A percentile compares a stretch with the other conserved stretches of the same genome.
These are phyloP conservation scores for Octomys mimax DNA, from an alignment of 2,797 vertebrate species.

Conservation along the genomic window DNA sequence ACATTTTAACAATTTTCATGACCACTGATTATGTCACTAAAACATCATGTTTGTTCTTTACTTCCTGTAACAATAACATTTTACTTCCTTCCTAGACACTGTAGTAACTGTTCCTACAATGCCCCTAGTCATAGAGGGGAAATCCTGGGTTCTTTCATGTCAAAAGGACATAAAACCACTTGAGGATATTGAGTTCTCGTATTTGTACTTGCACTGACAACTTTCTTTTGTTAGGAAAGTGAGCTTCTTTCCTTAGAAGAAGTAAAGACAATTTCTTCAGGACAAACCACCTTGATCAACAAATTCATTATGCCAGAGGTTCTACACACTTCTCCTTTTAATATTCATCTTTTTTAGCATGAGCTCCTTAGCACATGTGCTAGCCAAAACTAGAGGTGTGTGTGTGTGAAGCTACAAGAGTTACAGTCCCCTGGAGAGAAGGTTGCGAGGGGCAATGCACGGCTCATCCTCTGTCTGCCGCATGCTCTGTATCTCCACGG, in stretches of 20 bases:
- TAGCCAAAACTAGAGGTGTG: neutral
- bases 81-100: neutral
- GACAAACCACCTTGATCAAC: constrained; percentile 79
- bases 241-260: constrained; percentile 80
- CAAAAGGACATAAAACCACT: constrained; percentile 25
- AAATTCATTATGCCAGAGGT: constrained; percentile 58
- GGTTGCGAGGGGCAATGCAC: neutral
- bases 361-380: neutral
- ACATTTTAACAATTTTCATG: neutral
- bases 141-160: neutral
- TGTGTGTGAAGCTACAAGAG: neutral
- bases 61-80: constrained; percentile 26
- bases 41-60: constrained; percentile 33
- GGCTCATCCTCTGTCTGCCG: neutral
- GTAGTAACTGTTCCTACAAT: neutral
- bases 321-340: neutral
- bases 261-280: constrained; percentile 78
- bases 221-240: constrained; percentile 72
- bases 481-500: neutral
- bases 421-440: neutral
- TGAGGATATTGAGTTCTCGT: neutral
- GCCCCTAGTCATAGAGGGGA: neutral
- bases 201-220: constrained; percentile 62
- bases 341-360: neutral
- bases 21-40: neutral